Evolutionary conservation across 2,888 invertebrate species (phyloP).

Genomic region (Mycalesis mineus): DNA sequence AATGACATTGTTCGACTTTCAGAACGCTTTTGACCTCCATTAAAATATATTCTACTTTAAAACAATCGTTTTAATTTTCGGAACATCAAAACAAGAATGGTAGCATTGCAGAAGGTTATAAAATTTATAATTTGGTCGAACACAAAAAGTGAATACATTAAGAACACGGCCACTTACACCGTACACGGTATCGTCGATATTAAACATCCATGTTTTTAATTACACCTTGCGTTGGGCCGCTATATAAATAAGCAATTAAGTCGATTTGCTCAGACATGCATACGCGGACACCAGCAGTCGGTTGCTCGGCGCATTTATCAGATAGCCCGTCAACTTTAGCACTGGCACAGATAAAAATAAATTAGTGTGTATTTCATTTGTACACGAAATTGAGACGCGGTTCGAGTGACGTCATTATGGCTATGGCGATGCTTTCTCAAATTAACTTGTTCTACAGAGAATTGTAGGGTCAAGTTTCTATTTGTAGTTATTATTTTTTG

Average conservation of each 20-base stretch:
- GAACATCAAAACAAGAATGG: slow-evolving; percentile 1
- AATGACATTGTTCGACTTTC: too few relatives aligned
- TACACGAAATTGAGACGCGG: slow-evolving; percentile 27
- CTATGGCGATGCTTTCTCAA: neutral
- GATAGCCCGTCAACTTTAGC: slow-evolving; percentile 50
- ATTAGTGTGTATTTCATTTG: slow-evolving; percentile 50
- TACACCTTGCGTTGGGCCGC: slow-evolving; percentile 17
- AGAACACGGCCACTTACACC: neutral
- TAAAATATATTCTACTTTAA: slow-evolving; percentile 13
- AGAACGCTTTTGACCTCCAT: neutral
- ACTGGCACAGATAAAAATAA: slow-evolving; percentile 50
- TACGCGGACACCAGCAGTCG: slow-evolving; percentile 25
- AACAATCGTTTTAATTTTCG: slow-evolving; percentile 6
- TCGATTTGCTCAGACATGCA: slow-evolving; percentile 49
- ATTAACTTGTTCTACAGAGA: neutral
- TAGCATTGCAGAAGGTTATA: neutral
- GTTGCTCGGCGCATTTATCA: slow-evolving; percentile 56
- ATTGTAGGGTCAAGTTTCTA: neutral
- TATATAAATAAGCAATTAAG: slow-evolving; percentile 47
- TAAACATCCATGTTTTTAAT: slow-evolving; percentile 23
- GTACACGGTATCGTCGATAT: slow-evolving; percentile 10
- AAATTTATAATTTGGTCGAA: neutral
- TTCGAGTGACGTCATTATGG: slow-evolving; percentile 7
- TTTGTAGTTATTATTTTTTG: too few relatives aligned
- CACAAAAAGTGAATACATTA: neutral